Evolutionary conservation across 2,888 invertebrate genomes (phyloP).

Genomic region (Archips xylosteana): DNA sequence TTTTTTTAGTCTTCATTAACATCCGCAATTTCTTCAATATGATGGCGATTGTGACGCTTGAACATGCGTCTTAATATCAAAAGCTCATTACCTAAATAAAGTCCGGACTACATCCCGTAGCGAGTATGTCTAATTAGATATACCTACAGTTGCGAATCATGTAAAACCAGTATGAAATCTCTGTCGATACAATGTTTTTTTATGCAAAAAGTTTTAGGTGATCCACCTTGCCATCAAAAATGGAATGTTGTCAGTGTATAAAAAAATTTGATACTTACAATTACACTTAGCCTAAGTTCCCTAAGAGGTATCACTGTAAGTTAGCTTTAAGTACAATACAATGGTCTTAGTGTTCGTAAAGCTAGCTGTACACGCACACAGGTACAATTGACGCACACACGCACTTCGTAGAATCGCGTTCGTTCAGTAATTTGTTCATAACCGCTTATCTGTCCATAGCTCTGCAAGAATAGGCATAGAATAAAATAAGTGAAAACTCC

Average conservation of each 20-base stretch:
- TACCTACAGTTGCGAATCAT: no score
- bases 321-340: slow-evolving; percentile 46
- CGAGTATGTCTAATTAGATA: no score
- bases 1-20: no score
- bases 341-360: slow-evolving; percentile 39
- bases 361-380: slow-evolving; percentile 44
- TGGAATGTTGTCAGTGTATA: slow-evolving; percentile 15
- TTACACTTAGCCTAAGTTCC: slow-evolving; percentile 48
- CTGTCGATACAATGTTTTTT: no score
- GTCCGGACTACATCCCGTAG: no score
- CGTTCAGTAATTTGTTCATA: slow-evolving; percentile 14
- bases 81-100: no score
- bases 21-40: no score
- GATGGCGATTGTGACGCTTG: no score
- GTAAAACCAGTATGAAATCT: no score
- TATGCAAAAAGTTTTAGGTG: not conserved
- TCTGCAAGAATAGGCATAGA: not conserved
- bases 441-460: not conserved
- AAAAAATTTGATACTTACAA: slow-evolving; percentile 6
- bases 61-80: no score
- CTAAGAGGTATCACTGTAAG: slow-evolving; percentile 44
- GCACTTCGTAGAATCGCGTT: slow-evolving; percentile 40
- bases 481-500: not conserved
- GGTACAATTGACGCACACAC: slow-evolving; percentile 45
- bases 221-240: not conserved